Base-by-base conservation (phyloP, 2,113 vertebrate species). In the Bothrops jararaca region DNA sequence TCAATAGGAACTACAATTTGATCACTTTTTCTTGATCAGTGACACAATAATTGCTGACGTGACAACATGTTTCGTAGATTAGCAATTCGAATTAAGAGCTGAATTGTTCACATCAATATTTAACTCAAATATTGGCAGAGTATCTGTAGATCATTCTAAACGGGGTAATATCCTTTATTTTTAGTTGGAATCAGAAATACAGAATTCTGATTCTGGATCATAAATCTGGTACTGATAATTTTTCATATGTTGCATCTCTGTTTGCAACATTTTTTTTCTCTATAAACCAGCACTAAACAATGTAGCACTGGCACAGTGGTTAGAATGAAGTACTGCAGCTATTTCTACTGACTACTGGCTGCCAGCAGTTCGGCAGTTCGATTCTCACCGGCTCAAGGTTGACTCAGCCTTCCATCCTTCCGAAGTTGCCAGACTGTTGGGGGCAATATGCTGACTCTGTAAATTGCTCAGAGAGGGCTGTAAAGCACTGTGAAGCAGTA, bases 81-180 rank as follows among this genome's bases (percentile, higher is more conserved):
- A 69, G 11, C 57, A 34, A 26, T n/a, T 60, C 54, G 52, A 58
- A 86, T 86, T 90, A 86, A 52, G 88, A 26, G 45, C 91, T 94
- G 60, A 69, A n/a, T 93, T 93, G 52, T 34, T 95, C 96, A 8
- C 12, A 94, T 52, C 54, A 50, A 57, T 48, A 88, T 39, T 92
- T 89, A 64, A 54, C 90, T 92, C 23, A 69, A 53, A 34, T 90
- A 86, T 88, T 85, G 92, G 89, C 54, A 95, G n/a, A 85, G n/a
- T 89, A 92, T 94, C 34, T 92, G 24, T 93, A 64, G 54, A 52
- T 80, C 34, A 92, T 69, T 23, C 93, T 93, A n/a, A 91, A 91
- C 60, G 42, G 3, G 91, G 95, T 96, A 96, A 96, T 95, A 92
- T 92, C 96, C 95, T 95, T 95, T 53, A 39, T 54, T 94, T 92